Evolutionary conservation across 2,888 invertebrate species (phyloP).

Genomic region (Prenolepis imparis): DNA sequence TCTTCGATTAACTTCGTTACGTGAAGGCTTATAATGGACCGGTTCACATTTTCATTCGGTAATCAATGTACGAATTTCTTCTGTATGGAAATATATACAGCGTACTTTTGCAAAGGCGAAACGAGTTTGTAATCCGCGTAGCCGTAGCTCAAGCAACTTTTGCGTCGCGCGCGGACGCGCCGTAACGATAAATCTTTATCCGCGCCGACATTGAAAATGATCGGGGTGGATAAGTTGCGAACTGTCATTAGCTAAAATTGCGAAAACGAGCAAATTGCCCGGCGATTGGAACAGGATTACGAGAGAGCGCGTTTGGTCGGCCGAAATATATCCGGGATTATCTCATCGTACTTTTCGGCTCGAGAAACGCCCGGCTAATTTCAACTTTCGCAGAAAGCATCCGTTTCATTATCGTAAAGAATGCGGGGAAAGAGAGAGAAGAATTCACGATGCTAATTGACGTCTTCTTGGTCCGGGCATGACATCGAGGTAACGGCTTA

Average conservation of each 20-base stretch:
- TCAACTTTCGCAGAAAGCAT: constrained; percentile 61
- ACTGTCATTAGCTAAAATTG: constrained; percentile 48
- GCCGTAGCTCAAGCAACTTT: constrained; percentile 54
- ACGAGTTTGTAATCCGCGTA: constrained; percentile 70
- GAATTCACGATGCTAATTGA: constrained; percentile 66
- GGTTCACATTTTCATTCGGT: constrained; percentile 46
- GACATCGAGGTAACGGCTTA: constrained; percentile 18
- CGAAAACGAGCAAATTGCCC: constrained; percentile 34
- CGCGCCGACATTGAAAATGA: constrained; percentile 62
- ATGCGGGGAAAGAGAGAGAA: constrained; percentile 32
- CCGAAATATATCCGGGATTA: constrained; percentile 48
- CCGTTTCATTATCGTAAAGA: constrained; percentile 64
- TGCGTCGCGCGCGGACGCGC: constrained; percentile 29
- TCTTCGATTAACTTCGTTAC: constrained; percentile 19
- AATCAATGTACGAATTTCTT: constrained; percentile 27
- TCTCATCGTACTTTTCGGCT: constrained; percentile 3
- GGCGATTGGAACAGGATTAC: constrained; percentile 22
- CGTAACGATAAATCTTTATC: constrained; percentile 58
- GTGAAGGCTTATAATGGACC: constrained; percentile 54
- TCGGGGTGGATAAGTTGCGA: constrained; percentile 31
- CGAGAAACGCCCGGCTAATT: constrained; percentile 61
- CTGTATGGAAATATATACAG: neutral
- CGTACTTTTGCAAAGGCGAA: constrained; percentile 32
- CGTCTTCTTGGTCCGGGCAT: constrained; percentile 48
- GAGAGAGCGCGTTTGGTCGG: constrained; percentile 5